phyloP scores from a whole-genome alignment of 1,140 invertebrate species.

The Lepeophtheirus salmonis region DNA sequence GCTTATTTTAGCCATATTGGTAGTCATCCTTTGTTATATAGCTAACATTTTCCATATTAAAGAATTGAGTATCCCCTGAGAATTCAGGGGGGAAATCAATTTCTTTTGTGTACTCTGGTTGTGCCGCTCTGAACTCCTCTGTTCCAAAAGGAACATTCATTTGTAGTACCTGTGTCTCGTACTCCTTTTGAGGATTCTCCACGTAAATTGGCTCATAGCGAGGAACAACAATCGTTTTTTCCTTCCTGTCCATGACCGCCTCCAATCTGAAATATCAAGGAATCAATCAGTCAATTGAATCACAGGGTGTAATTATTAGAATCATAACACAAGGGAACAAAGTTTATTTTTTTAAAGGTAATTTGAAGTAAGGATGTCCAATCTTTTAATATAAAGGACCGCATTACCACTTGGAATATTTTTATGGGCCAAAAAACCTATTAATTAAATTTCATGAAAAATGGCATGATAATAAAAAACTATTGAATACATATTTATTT shows the following conservation, averaged over 20 bases:
- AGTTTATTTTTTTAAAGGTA: too few species aligned
- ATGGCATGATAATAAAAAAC: too few species aligned
- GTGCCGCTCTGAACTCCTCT: not conserved
- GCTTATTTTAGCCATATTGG: not conserved
- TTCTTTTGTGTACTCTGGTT: not conserved
- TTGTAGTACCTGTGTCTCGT: constrained; percentile 17
- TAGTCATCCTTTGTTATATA: constrained; percentile 15
- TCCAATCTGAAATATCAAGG: not conserved
- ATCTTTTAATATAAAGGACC: too few species aligned
- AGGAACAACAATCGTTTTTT: constrained; percentile 11
- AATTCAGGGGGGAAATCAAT: not conserved
- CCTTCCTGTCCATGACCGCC: not conserved
- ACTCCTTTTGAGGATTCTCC: constrained; percentile 10
- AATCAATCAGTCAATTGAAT: too few species aligned
- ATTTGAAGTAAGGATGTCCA: too few species aligned
- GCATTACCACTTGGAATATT: too few species aligned
- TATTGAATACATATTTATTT: too few species aligned
- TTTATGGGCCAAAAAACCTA: too few species aligned
- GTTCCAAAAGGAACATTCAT: constrained; percentile 6
- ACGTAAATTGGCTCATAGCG: constrained; percentile 17
- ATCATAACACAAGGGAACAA: too few species aligned
- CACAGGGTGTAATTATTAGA: too few species aligned
- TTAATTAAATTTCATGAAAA: too few species aligned
- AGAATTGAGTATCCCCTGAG: not conserved
- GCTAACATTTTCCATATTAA: constrained; percentile 17